Evolutionary conservation across 2,888 invertebrate genomes (phyloP), one percentile per base, ranked within the genome.

Genomic region (Lithophane socia): DNA sequence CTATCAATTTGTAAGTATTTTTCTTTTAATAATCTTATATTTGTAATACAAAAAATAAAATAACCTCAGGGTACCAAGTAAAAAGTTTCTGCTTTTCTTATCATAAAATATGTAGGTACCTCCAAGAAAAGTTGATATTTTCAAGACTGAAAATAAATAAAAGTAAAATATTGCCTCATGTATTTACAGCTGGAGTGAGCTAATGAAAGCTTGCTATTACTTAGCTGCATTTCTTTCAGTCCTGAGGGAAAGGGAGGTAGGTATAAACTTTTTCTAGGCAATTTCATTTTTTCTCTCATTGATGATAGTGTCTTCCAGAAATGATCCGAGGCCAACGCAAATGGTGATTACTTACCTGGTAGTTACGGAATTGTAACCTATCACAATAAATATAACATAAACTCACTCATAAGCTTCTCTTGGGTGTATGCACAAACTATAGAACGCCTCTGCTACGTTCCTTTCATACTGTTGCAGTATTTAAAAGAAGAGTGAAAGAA

Each of bases 181-280:
- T 63, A 49, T 63, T 65, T 42, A 80, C 13, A 47, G 68, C 52
- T 54, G 21, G 18, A 73, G 52, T 21, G 47, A 60, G n/a, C 16
- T 79, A 24, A 58, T 68, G 16, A 67, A 58, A 44, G 44, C 47
- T 69, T 44, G 44, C 9, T 52, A 13, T 47, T 68, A 72, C 54
- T 68, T n/a, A 65, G 63, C 80, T 71, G n/a, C 24, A 47, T 58
- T 60, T 60, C 21, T 44, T 81, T 75, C 7, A 47, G 47, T 60
- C 44, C 44, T 52, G 12, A 16, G 13, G 16, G 37, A 80, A 56
- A 49, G 16, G 0, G 18, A 42, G 24, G 21, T 65, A 58, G 21
- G 13, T 52, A 60, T 42, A 37, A 29, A 54, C 1, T 10, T 66
- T 58, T 29, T 76, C 37, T 13, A 16, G 9, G 56, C 29, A 73